These are phyloP conservation scores for Drosophila tripunctata DNA, from an alignment of 2,888 invertebrate species.

Conservation along the genomic window DNA sequence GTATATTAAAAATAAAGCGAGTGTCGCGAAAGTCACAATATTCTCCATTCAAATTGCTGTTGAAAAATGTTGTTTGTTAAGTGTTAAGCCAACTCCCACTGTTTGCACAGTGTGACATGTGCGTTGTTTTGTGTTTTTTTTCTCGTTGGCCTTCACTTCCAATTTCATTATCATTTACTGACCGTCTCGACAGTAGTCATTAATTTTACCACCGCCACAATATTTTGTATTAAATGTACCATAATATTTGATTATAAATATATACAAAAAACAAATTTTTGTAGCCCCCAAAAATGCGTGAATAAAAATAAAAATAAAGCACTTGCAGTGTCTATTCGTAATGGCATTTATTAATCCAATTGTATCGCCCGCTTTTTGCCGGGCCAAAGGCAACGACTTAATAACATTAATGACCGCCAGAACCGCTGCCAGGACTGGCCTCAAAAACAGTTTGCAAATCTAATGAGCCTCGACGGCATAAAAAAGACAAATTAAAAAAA, in stretches of 20 bases:
- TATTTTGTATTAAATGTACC: constrained; percentile 64
- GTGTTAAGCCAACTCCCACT: constrained; percentile 52
- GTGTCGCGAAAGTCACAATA: constrained; percentile 15
- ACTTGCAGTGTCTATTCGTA: constrained; percentile 50
- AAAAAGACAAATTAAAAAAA: constrained; percentile 59
- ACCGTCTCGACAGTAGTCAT: constrained; percentile 19
- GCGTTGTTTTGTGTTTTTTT: constrained; percentile 17
- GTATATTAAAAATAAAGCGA: constrained; percentile 52
- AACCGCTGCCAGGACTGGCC: constrained; percentile 47
- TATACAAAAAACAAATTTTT: constrained; percentile 13
- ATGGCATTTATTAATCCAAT: constrained; percentile 80
- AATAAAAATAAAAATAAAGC: constrained; percentile 66
- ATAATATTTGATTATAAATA: constrained; percentile 50
- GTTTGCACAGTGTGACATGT: constrained; percentile 27
- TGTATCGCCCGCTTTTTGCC: constrained; percentile 32
- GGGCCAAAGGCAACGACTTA: constrained; percentile 49
- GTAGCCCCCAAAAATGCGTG: constrained; percentile 24
- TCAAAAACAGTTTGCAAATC: constrained; percentile 82
- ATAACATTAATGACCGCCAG: constrained; percentile 75
- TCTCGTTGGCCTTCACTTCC: too few species aligned
- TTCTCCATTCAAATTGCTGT: constrained; percentile 67
- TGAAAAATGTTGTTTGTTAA: constrained; percentile 65
- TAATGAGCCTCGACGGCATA: constrained; percentile 84
- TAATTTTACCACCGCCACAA: constrained; percentile 23
- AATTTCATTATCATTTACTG: neutral